Conservation (phyloP, 2,888 invertebrate genomes). For the Strigamia crassipes region DNA sequence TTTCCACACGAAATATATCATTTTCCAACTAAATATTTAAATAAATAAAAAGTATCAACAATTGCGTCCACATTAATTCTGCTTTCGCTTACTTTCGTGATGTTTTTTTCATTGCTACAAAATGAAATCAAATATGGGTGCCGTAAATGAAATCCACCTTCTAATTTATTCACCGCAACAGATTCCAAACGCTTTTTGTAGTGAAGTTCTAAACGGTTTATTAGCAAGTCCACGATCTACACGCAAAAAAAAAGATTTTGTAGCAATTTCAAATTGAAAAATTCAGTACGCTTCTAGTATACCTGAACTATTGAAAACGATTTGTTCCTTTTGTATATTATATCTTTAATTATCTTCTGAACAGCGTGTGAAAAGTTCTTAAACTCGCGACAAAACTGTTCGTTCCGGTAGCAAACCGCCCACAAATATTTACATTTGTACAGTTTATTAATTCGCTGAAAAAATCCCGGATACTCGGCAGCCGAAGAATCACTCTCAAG, state of each 20-base stretch:
- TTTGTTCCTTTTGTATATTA: neutral
- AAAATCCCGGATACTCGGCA: neutral
- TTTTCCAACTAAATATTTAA: neutral
- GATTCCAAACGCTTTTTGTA: neutral
- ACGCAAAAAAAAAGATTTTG: neutral
- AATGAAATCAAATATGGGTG: neutral
- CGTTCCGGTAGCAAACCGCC: neutral
- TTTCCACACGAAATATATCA: neutral
- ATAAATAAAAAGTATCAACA: neutral
- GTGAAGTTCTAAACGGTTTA: neutral
- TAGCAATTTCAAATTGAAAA: neutral
- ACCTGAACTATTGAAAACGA: neutral
- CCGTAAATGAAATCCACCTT: neutral
- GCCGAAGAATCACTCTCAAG: neutral
- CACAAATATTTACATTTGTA: neutral
- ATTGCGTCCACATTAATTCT: neutral
- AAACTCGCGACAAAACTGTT: neutral
- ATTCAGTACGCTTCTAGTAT: neutral
- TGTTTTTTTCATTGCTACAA: neutral
- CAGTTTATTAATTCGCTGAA: neutral
- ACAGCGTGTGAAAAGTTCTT: neutral
- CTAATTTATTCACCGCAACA: neutral
- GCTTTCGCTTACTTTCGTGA: neutral
- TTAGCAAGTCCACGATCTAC: neutral
- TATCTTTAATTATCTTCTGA: neutral